Percentiles rank a stretch among this genome's conserved stretches.
phyloP scores from a whole-genome alignment of 2,113 vertebrate species.

The Xenus cinereus region DNA sequence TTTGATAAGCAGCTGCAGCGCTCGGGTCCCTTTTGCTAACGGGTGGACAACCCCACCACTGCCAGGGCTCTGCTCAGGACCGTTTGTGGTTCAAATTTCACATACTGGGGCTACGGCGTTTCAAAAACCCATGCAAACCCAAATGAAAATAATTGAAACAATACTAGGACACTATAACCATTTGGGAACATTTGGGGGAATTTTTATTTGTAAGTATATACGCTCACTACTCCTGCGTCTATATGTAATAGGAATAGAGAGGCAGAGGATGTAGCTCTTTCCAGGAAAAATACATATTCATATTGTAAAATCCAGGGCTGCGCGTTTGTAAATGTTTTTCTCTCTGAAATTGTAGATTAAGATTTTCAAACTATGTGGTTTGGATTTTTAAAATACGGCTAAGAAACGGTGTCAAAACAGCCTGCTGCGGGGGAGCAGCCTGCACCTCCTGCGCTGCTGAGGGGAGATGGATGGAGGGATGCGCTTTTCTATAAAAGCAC shows the following conservation, averaged over 20 bases:
- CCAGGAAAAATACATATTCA: neutral
- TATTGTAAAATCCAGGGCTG: neutral
- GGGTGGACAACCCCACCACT: constrained; percentile 60
- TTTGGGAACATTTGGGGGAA: constrained; percentile 35
- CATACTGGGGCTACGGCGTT: constrained; percentile 21
- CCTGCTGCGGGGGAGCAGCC: neutral
- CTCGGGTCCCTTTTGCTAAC: constrained; percentile 39
- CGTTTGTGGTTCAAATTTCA: constrained; percentile 43
- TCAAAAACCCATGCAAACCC: constrained; percentile 19
- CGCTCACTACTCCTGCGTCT: neutral
- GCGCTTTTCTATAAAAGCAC: neutral
- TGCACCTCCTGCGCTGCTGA: neutral
- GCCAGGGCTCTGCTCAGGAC: neutral
- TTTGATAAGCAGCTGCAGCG: constrained; percentile 77
- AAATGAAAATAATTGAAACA: constrained; percentile 11
- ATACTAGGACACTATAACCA: neutral
- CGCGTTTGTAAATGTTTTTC: neutral
- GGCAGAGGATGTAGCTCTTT: neutral
- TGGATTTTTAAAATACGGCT: neutral
- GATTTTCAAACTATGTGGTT: neutral
- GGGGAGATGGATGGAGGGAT: neutral
- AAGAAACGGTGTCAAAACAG: neutral
- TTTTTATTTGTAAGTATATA: constrained; percentile 31
- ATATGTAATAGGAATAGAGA: neutral
- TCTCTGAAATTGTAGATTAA: neutral